These are phyloP conservation scores for Drosophila yooni DNA, from an alignment of 2,888 invertebrate species.

Conservation along the genomic window DNA sequence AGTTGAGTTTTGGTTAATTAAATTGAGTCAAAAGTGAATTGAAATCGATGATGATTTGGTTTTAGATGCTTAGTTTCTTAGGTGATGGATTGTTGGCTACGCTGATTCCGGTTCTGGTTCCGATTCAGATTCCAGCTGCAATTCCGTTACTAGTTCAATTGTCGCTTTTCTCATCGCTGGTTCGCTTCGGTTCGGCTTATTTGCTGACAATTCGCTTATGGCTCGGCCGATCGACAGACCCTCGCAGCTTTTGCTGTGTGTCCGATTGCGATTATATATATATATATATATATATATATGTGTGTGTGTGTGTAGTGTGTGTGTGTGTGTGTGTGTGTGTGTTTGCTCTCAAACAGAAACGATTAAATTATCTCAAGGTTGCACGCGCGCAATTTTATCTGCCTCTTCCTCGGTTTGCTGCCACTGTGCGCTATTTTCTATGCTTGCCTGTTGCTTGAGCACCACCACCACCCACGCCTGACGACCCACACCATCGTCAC, in stretches of 20 bases:
- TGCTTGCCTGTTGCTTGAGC: constrained; percentile 27
- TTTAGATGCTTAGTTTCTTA: neutral
- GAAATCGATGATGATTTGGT: neutral
- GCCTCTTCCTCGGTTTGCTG: constrained; percentile 33
- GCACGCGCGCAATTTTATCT: constrained; percentile 70
- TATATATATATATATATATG: constrained; percentile 16
- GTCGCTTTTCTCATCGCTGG: constrained; percentile 9
- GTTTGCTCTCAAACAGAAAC: constrained; percentile 67
- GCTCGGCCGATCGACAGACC: constrained; percentile 50
- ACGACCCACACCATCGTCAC: neutral
- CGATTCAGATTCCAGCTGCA: constrained; percentile 1
- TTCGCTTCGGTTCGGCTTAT: constrained; percentile 38
- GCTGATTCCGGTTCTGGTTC: neutral
- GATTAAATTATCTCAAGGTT: constrained; percentile 79
- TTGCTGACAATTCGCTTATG: constrained; percentile 57
- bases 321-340: constrained; percentile 38
- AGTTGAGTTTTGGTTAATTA: neutral
- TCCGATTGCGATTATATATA: constrained; percentile 1
- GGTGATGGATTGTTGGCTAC: neutral
- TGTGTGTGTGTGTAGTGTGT: constrained; percentile 14
- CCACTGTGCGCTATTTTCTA: constrained; percentile 43
- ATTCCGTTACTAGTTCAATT: neutral
- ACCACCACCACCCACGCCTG: neutral
- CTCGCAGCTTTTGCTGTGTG: constrained; percentile 2
- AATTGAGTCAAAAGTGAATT: neutral